A percentile compares a stretch with the other conserved stretches of the same genome.
These are phyloP conservation scores for Stigmatopora argus DNA, from an alignment of 2,113 vertebrate genomes.

Conservation along the genomic window DNA sequence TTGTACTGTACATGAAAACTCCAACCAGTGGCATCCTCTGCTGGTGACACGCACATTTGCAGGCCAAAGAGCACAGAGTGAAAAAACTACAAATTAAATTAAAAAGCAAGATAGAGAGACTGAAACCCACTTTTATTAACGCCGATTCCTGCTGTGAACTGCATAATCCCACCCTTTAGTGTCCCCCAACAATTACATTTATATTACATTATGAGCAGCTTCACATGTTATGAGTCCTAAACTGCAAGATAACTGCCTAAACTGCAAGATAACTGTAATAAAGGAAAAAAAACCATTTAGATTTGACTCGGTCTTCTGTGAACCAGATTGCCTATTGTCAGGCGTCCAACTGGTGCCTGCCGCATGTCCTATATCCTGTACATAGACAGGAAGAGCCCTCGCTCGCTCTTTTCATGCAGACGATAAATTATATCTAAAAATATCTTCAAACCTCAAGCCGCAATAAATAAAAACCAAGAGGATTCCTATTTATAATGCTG, in stretches of 20 bases:
- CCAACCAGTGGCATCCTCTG: conserved; percentile 46
- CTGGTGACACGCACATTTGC: conserved; percentile 40
- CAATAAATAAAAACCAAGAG: too few relatives aligned
- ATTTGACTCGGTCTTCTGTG: conserved; percentile 21
- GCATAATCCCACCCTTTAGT: conserved; percentile 48
- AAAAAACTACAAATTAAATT: background rate
- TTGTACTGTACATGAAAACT: conserved; percentile 4
- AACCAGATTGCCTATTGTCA: conserved; percentile 19
- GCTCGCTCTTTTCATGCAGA: background rate
- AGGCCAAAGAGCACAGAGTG: conserved; percentile 15
- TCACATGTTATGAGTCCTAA: too few relatives aligned
- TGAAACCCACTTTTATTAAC: conserved; percentile 30
- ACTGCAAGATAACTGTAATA: background rate
- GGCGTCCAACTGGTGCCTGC: conserved; percentile 34
- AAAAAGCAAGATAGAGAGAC: background rate
- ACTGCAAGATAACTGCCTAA: too few relatives aligned
- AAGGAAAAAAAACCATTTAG: conserved; percentile 3
- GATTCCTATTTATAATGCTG: too few relatives aligned
- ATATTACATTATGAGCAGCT: conserved; percentile 21
- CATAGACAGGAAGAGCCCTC: conserved; percentile 12
- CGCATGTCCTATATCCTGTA: conserved; percentile 5
- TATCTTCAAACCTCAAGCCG: background rate
- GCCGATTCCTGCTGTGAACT: conserved; percentile 38
- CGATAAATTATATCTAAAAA: conserved; percentile 28
- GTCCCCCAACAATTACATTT: conserved; percentile 29